Evolutionary conservation across 2,797 vertebrate genomes (phyloP).

Genomic region (Moxostoma hubbsi): DNA sequence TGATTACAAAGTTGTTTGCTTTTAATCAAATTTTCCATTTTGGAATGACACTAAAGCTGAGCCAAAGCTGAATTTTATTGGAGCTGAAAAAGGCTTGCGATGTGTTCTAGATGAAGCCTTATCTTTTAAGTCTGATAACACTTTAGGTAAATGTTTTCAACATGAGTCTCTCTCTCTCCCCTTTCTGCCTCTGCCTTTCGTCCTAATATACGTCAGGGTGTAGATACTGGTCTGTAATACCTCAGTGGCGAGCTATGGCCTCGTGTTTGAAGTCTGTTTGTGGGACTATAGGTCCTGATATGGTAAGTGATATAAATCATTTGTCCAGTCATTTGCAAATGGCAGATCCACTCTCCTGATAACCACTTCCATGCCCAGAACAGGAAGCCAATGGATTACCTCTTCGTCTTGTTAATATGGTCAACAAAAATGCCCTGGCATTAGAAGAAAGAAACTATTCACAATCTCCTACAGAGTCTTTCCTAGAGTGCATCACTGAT

Average conservation of each 20-base stretch:
- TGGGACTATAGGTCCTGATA: conserved; percentile 56
- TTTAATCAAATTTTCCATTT: conserved; percentile 44
- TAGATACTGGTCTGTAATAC: conserved; percentile 46
- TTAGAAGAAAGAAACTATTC: not conserved
- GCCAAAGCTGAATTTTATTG: conserved; percentile 34
- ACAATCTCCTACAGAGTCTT: not conserved
- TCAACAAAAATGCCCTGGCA: conserved; percentile 5
- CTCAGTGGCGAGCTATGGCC: conserved; percentile 41
- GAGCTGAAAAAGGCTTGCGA: conserved; percentile 32
- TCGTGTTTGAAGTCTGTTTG: conserved; percentile 53
- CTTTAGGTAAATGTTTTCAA: conserved; percentile 58
- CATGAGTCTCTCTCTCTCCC: conserved; percentile 44
- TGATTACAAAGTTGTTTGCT: conserved; percentile 48
- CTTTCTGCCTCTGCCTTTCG: conserved; percentile 12
- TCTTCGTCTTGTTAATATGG: conserved; percentile 44
- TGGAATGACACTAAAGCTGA: conserved; percentile 35
- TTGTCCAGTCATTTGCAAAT: conserved; percentile 35
- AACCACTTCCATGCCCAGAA: conserved; percentile 31
- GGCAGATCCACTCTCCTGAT: conserved; percentile 36
- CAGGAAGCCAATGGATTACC: conserved; percentile 50
- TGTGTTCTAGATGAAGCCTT: conserved; percentile 49
- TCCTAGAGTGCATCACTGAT: not conserved
- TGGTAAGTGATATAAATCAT: conserved; percentile 39
- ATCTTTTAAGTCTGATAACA: conserved; percentile 53
- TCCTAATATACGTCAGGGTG: conserved; percentile 42